Evolutionary conservation across 2,888 invertebrate species (phyloP).

Genomic region (Macroteleia sp.): DNA sequence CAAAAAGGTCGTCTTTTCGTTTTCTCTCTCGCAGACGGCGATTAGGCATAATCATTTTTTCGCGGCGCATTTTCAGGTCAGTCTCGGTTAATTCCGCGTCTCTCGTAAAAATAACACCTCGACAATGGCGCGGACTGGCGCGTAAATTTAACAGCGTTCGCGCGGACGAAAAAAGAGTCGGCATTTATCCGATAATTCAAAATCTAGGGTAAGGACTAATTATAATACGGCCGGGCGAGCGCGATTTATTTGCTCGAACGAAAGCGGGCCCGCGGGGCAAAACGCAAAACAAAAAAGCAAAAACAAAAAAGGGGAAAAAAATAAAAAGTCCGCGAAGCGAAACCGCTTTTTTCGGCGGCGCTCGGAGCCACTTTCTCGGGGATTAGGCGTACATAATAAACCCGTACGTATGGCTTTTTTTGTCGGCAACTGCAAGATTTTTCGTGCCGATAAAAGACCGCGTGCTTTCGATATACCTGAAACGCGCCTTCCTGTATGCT

Average conservation of each 20-base stretch:
- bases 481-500: neutral
- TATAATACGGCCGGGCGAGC: slow-evolving; percentile 26
- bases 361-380: slow-evolving; percentile 59
- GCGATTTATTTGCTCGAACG: slow-evolving; percentile 19
- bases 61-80: no score
- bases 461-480: slow-evolving; percentile 40
- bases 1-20: slow-evolving; percentile 20
- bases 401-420: slow-evolving; percentile 49
- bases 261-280: slow-evolving; percentile 10
- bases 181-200: slow-evolving; percentile 15
- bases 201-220: slow-evolving; percentile 27
- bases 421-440: slow-evolving; percentile 54
- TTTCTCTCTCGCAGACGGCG: neutral
- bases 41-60: no score
- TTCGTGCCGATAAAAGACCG: slow-evolving; percentile 46
- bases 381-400: slow-evolving; percentile 58
- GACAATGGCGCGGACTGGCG: slow-evolving; percentile 3
- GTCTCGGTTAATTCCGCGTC: neutral
- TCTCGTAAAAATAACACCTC: slow-evolving; percentile 32
- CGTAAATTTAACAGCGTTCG: slow-evolving; percentile 5
- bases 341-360: slow-evolving; percentile 44
- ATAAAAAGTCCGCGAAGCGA: slow-evolving; percentile 26
- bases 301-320: no score
- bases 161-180: neutral
- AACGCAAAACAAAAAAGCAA: no score